phyloP scores from a whole-genome alignment of 2,113 vertebrate genomes.

The Marcusenius ussheri region DNA sequence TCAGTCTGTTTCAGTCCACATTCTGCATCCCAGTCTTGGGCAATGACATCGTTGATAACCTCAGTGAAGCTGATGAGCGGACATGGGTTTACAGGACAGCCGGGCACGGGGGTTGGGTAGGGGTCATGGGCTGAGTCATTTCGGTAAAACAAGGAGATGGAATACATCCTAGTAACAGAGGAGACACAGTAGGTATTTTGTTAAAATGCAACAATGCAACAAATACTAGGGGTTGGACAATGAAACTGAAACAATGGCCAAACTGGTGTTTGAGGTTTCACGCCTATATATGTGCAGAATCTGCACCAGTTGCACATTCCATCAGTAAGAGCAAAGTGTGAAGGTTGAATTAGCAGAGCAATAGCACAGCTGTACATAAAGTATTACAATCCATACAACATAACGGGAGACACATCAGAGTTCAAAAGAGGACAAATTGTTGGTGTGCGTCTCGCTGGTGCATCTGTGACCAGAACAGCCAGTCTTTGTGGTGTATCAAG shows the following conservation, averaged over 20 bases:
- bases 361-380: neutral
- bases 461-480: neutral
- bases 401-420: neutral
- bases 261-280: neutral
- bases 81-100: slow-evolving; percentile 66
- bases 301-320: neutral
- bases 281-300: too few species aligned
- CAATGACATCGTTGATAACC: slow-evolving; percentile 61
- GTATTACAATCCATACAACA: neutral
- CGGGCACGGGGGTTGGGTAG: slow-evolving; percentile 64
- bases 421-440: neutral
- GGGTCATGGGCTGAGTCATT: slow-evolving; percentile 63
- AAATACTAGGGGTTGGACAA: slow-evolving; percentile 23
- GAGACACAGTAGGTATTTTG: neutral
- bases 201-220: neutral
- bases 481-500: neutral
- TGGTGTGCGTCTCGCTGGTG: neutral
- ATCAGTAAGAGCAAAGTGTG: neutral
- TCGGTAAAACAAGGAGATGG: slow-evolving; percentile 71
- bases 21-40: slow-evolving; percentile 65
- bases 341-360: neutral
- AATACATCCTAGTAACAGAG: slow-evolving; percentile 49
- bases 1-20: slow-evolving; percentile 48
- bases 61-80: slow-evolving; percentile 65
- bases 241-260: neutral